Conservation (phyloP, 1,140 invertebrate genomes). For the Lepidurus apus region DNA sequence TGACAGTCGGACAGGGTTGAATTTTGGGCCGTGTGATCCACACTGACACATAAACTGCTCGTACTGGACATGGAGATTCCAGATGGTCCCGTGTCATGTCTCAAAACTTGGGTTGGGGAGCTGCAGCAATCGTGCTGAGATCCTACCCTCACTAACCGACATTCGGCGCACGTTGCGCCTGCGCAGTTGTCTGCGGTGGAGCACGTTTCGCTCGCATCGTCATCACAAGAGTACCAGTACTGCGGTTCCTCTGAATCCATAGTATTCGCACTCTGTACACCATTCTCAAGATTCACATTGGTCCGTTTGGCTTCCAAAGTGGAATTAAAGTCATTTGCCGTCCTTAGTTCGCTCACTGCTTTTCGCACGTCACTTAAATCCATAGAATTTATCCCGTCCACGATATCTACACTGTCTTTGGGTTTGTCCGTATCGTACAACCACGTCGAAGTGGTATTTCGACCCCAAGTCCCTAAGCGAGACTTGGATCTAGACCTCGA, state of each 20-base stretch:
- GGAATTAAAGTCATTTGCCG: conserved; percentile 11
- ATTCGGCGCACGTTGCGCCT: conserved; percentile 30
- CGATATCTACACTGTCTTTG: conserved; percentile 8
- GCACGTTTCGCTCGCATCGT: conserved; percentile 34
- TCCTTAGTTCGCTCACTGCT: conserved; percentile 9
- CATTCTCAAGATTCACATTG: neutral
- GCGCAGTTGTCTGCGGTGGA: conserved; percentile 34
- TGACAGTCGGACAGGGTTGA: conserved; percentile 47
- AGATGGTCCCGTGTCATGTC: conserved; percentile 37
- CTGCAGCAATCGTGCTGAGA: conserved; percentile 31
- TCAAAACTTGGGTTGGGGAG: conserved; percentile 19
- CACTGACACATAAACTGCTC: conserved; percentile 36
- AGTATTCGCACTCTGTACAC: neutral
- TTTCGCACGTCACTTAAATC: neutral
- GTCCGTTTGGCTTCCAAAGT: neutral
- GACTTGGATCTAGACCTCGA: conserved; percentile 36
- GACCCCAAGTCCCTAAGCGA: neutral
- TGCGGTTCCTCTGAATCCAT: conserved; percentile 30
- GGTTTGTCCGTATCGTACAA: conserved; percentile 9
- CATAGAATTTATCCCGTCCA: neutral
- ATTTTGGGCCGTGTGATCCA: conserved; percentile 73
- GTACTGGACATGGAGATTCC: conserved; percentile 38
- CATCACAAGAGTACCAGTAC: conserved; percentile 36
- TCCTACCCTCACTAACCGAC: conserved; percentile 28
- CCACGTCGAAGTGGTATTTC: neutral